Percentiles rank a stretch among this genome's conserved stretches.
Evolutionary conservation across 2,113 vertebrate genomes (phyloP).

Genomic region (Osmerus eperlanus): DNA sequence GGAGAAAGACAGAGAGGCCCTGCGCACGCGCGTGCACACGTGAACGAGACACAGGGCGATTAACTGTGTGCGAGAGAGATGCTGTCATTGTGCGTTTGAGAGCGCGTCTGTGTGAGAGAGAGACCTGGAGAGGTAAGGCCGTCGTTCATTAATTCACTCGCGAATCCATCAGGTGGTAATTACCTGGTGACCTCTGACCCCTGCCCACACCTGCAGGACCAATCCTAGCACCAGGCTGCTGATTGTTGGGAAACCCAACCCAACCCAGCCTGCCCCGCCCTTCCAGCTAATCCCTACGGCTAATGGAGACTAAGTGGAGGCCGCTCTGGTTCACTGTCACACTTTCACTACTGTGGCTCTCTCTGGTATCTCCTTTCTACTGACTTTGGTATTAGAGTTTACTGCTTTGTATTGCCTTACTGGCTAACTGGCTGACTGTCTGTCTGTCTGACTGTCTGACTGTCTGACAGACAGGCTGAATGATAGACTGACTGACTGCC

Average conservation of each 20-base stretch:
- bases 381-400: too few relatives aligned
- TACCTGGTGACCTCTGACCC: neutral
- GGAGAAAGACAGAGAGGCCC: neutral
- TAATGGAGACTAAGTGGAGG: neutral
- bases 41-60: neutral
- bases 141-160: too few relatives aligned
- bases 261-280: neutral
- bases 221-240: neutral
- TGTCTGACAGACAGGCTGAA: neutral
- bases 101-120: too few relatives aligned
- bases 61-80: neutral
- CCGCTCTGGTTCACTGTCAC: too few relatives aligned
- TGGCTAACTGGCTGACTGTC: neutral
- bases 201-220: neutral
- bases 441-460: neutral
- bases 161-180: neutral
- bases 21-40: neutral
- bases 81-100: too few relatives aligned
- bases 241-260: neutral
- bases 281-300: neutral
- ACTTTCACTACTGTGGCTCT: too few relatives aligned
- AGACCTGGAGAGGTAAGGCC: too few relatives aligned
- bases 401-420: neutral
- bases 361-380: too few relatives aligned
- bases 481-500: neutral